Evolutionary conservation across 1,140 invertebrate species (phyloP).

Genomic region (Diprion similis): DNA sequence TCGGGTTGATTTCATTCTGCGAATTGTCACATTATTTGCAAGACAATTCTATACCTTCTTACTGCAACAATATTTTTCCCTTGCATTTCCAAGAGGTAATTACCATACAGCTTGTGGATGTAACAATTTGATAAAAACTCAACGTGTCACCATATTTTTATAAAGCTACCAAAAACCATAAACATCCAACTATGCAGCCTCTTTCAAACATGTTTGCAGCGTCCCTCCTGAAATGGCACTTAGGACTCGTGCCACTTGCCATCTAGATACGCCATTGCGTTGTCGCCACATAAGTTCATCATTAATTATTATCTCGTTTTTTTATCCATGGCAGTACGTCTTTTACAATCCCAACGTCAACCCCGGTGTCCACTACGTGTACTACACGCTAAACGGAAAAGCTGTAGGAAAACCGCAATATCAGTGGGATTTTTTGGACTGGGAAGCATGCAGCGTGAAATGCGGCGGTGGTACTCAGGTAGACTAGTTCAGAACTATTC

Average conservation of each 20-base stretch:
- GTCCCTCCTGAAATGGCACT: too few species aligned
- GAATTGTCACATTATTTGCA: too few species aligned
- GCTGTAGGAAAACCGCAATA: constrained; percentile 49
- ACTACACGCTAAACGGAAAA: constrained; percentile 39
- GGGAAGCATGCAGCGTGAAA: constrained; percentile 51
- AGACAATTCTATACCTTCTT: too few species aligned
- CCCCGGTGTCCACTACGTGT: constrained; percentile 57
- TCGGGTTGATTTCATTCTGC: too few species aligned
- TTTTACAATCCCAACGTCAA: constrained; percentile 49
- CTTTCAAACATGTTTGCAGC: background rate
- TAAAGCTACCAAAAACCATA: too few species aligned
- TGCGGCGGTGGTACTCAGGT: constrained; percentile 58
- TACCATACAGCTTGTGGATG: too few species aligned
- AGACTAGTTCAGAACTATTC: background rate
- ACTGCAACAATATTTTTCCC: too few species aligned
- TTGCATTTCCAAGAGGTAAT: too few species aligned
- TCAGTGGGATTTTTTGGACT: constrained; percentile 62
- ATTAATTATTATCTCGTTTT: constrained; percentile 8
- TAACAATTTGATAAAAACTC: too few species aligned
- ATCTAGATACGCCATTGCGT: background rate
- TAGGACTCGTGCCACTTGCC: too few species aligned
- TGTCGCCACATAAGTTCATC: constrained; percentile 1
- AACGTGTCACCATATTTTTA: too few species aligned
- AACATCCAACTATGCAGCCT: too few species aligned
- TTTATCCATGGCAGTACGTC: constrained; percentile 43